Evolutionary conservation across 2,113 vertebrate genomes (phyloP).

Genomic region (Tragelaphus scriptus): DNA sequence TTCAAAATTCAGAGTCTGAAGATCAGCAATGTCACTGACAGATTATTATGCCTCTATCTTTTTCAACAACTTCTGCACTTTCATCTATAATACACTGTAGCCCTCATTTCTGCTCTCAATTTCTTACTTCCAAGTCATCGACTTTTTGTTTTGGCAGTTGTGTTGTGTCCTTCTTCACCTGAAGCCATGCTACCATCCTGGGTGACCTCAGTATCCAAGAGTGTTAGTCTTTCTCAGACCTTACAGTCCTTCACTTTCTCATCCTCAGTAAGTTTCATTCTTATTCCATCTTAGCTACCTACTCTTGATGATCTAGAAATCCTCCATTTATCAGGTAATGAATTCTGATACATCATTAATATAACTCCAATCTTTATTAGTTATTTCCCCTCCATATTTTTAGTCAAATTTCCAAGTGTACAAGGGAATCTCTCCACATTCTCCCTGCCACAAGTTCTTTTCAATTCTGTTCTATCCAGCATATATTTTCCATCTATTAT

Average conservation of each 20-base stretch:
- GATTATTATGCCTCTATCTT: no score
- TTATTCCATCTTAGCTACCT: not conserved
- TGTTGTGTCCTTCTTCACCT: not conserved
- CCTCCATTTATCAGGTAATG: not conserved
- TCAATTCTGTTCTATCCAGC: not conserved
- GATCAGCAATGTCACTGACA: not conserved
- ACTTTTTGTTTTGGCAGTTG: not conserved
- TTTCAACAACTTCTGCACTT: not conserved
- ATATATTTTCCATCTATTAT: not conserved
- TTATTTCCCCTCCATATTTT: not conserved
- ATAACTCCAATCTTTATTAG: not conserved
- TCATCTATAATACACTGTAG: not conserved
- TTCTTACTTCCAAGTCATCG: not conserved
- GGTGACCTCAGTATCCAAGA: not conserved
- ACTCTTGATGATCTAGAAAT: not conserved
- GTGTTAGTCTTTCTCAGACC: not conserved
- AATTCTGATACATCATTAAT: not conserved
- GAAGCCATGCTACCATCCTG: not conserved
- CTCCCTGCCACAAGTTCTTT: not conserved
- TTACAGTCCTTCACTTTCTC: not conserved
- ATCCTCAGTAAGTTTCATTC: not conserved
- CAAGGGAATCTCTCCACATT: not conserved
- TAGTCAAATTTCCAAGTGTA: not conserved
- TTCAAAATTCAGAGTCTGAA: not conserved
- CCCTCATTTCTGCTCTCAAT: not conserved